A percentile compares a stretch with the other conserved stretches of the same genome.
These are phyloP conservation scores for Orthosia cruda DNA, from an alignment of 2,888 invertebrate genomes.

Conservation along the genomic window DNA sequence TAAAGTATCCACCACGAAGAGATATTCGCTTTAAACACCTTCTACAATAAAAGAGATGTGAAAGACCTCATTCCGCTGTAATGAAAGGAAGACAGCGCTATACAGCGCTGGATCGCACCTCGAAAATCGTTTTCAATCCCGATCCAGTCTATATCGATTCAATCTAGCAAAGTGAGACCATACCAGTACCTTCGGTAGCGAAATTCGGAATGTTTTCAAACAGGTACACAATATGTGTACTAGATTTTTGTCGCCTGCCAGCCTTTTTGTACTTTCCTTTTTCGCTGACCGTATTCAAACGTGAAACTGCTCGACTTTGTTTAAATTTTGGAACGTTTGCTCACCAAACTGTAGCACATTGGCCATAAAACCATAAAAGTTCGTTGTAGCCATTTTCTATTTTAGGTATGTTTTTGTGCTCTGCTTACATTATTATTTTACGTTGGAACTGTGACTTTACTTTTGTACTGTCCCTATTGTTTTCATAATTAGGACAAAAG, in stretches of 20 bases:
- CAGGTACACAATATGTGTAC: conserved; percentile 55
- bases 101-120: conserved; percentile 53
- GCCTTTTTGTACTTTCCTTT: conserved; percentile 45
- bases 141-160: conserved; percentile 72
- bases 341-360: conserved; percentile 24
- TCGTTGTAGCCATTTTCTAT: conserved; percentile 22
- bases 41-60: conserved; percentile 52
- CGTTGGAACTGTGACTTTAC: neutral
- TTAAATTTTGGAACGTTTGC: conserved; percentile 47
- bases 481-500: no score
- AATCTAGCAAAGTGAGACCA: conserved; percentile 73
- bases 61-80: conserved; percentile 63
- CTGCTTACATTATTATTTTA: neutral
- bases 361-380: conserved; percentile 13
- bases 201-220: conserved; percentile 59
- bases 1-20: conserved; percentile 47
- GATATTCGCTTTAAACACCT: conserved; percentile 52
- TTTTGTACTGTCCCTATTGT: fast-evolving
- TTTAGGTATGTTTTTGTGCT: conserved; percentile 16
- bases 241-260: conserved; percentile 53
- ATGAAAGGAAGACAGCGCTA: conserved; percentile 56
- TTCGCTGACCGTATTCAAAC: conserved; percentile 56
- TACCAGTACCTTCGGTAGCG: conserved; percentile 47
- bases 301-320: conserved; percentile 51
- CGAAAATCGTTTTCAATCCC: conserved; percentile 68